Evolutionary conservation across 2,888 invertebrate genomes (phyloP), one percentile per base, ranked within the genome.

Genomic region (Gymnoscelis rufifasciata): DNA sequence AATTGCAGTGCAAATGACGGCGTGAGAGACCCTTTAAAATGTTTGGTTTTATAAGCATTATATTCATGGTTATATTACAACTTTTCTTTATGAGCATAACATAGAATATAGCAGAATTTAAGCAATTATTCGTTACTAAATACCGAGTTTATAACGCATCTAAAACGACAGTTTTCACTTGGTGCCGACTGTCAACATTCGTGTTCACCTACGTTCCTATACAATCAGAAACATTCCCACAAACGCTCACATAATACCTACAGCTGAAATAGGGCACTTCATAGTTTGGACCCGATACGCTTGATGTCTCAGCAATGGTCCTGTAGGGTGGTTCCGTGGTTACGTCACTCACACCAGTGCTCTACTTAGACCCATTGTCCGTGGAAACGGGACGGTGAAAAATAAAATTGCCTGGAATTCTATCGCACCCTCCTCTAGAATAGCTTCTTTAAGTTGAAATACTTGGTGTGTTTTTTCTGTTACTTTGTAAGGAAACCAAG

Each of bases 291-390:
- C 12, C 8, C 30, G 39, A 43, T 43, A 40, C 43, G 45, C 47
- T 35, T 48, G 42, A 47, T 57, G 47, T 53, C 38, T 56, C 50
- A 38, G 48, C 54, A 51, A 59, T 54, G 48, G 55, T 45, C 28
- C 38, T 38, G 28, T 15, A 38, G 44, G 36, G 43, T 45, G 14
- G 43, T 44, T 46, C 47, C 46, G 52, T 36, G 40, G 54, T 54
- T 47, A 27, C 37, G 48, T 52, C 54, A 54, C 43, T 47, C 28
- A 39, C 45, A 46, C 29, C 42, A 48, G 39, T 45, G 47, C 39
- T 44, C 29, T 44, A 38, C 38, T 49, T 36, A 49, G 15, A 43
- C 28, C 38, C 39, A 43, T 51, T 48, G 36, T 41, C 30, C 12
- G 43, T 23, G 4, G 11, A 41, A 37, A 26, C 27, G 29, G 5